Evolutionary conservation across 2,113 vertebrate genomes (phyloP).

Genomic region (Dryoscopus gambensis): DNA sequence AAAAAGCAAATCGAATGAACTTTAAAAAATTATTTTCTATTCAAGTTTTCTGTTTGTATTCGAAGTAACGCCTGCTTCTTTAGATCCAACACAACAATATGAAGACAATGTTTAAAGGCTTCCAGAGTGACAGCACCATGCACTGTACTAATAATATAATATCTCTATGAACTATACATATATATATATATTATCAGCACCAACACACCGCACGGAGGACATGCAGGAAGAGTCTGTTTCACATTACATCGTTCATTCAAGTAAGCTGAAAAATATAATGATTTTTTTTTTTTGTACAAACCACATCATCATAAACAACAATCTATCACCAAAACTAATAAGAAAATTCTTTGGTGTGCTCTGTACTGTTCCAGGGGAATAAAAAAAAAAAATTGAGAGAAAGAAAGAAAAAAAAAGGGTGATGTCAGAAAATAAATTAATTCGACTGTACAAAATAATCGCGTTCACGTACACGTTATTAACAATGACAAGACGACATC

Average conservation of each 20-base stretch:
- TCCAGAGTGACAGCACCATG: constrained; percentile 84
- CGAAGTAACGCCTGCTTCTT: constrained; percentile 61
- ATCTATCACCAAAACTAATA: constrained; percentile 90
- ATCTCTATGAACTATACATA: constrained; percentile 72
- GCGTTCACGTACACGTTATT: constrained; percentile 76
- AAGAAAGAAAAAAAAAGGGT: neutral
- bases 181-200: constrained; percentile 50
- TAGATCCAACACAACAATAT: constrained; percentile 59
- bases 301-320: constrained; percentile 80
- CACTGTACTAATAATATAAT: constrained; percentile 81
- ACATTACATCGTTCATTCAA: constrained; percentile 92
- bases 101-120: constrained; percentile 72
- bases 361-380: constrained; percentile 80
- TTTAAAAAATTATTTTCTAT: constrained; percentile 71
- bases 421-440: constrained; percentile 98
- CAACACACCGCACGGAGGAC: constrained; percentile 78
- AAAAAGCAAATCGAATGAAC: constrained; percentile 62
- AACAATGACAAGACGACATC: constrained; percentile 87
- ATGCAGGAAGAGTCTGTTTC: constrained; percentile 87
- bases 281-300: constrained; percentile 73
- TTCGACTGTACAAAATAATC: constrained; percentile 93
- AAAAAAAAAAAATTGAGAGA: neutral
- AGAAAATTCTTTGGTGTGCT: constrained; percentile 96
- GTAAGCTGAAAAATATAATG: constrained; percentile 82
- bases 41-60: constrained; percentile 72